Conservation (phyloP, 2,797 vertebrate species). For the Geotrypetes seraphini region DNA sequence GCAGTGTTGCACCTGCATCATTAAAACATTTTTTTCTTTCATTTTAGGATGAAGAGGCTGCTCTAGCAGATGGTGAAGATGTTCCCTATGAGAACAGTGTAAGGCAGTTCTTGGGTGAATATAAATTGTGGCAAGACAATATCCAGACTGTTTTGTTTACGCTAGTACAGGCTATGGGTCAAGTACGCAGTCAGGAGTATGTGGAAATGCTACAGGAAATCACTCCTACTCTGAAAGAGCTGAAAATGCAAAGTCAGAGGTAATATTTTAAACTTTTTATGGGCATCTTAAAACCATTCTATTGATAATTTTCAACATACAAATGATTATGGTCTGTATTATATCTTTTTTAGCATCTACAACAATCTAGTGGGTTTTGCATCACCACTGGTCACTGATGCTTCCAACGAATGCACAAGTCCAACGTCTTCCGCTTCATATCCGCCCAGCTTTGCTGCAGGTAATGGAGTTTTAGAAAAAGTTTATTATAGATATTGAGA, state of each 20-base stretch:
- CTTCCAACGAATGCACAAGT: conserved; percentile 80
- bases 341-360: conserved; percentile 68
- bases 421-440: conserved; percentile 67
- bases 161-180: conserved; percentile 88
- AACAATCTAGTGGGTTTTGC: conserved; percentile 94
- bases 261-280: conserved; percentile 32
- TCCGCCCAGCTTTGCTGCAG: conserved; percentile 90
- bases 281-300: not conserved
- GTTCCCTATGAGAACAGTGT: conserved; percentile 89
- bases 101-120: conserved; percentile 88
- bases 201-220: conserved; percentile 90
- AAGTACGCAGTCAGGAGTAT: conserved; percentile 84
- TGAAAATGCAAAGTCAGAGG: conserved; percentile 89
- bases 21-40: conserved; percentile 3
- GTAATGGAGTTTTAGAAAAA: too few relatives aligned
- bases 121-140: conserved; percentile 97
- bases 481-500: too few relatives aligned
- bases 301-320: not conserved
- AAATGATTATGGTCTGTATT: not conserved
- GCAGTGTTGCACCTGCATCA: too few relatives aligned
- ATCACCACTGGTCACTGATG: conserved; percentile 90
- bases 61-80: conserved; percentile 86
- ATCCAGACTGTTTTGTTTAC: conserved; percentile 94
- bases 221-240: conserved; percentile 84
- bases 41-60: conserved; percentile 86